These are phyloP conservation scores for Glyphotaelius pellucidus DNA, from an alignment of 2,888 invertebrate genomes.

Conservation along the genomic window DNA sequence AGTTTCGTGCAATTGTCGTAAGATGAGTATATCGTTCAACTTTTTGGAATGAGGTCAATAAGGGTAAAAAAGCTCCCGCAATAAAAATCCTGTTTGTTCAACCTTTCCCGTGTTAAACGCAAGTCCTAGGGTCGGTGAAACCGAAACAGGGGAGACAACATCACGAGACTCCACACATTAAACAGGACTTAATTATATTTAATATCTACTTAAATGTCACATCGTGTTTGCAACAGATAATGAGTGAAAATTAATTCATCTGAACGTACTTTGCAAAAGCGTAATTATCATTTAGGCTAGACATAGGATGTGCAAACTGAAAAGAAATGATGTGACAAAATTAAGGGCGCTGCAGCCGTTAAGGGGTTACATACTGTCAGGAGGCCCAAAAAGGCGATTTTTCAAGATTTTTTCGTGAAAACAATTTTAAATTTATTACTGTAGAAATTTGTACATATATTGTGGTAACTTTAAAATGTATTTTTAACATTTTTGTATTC, in stretches of 20 bases:
- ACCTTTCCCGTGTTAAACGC: background rate
- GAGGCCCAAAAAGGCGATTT: no score
- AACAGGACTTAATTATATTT: background rate
- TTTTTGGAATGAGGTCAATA: background rate
- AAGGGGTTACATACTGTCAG: no score
- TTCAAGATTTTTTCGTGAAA: no score
- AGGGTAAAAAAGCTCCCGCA: background rate
- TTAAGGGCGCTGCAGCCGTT: background rate
- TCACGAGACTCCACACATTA: background rate
- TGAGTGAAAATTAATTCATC: background rate
- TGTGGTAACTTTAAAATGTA: no score
- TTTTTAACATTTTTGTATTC: no score
- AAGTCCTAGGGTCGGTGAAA: background rate
- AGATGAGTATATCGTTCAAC: background rate
- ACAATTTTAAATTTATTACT: no score
- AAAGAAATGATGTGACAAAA: background rate
- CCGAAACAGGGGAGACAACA: background rate
- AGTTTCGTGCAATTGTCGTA: background rate
- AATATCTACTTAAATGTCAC: background rate
- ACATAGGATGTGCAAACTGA: background rate
- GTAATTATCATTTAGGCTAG: background rate
- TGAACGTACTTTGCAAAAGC: background rate
- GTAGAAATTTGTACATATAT: no score
- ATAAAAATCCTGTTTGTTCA: background rate
- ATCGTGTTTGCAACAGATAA: background rate